Percentiles rank a stretch among this genome's conserved stretches.
phyloP scores from a whole-genome alignment of 2,888 invertebrate genomes.

The Entomobrya multifasciata region DNA sequence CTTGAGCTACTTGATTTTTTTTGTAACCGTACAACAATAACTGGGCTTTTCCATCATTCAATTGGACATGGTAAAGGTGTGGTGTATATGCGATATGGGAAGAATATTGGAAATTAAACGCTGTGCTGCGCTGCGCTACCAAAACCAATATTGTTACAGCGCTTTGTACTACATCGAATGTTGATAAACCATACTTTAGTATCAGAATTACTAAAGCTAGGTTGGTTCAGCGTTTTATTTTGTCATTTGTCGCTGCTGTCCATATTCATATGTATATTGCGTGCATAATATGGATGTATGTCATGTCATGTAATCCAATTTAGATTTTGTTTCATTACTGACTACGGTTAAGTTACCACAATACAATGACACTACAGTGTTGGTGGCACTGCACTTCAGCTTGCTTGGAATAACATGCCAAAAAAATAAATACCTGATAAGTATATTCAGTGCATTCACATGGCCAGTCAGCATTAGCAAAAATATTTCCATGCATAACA shows the following conservation, averaged over 20 bases:
- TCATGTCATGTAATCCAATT: conserved; percentile 33
- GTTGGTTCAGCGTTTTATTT: no score
- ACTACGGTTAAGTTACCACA: conserved; percentile 27
- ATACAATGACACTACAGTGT: conserved; percentile 5
- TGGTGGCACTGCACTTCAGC: conserved; percentile 9
- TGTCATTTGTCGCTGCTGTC: conserved; percentile 10
- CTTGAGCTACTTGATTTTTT: conserved; percentile 31
- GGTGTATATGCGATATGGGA: no score
- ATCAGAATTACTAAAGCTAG: no score
- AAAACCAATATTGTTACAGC: not conserved
- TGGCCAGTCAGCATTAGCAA: not conserved
- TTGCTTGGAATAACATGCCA: no score
- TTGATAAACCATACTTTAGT: not conserved
- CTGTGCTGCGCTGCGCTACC: not conserved
- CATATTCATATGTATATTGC: conserved; percentile 8
- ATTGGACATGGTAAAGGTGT: conserved; percentile 10
- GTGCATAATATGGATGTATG: not conserved
- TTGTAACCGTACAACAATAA: not conserved
- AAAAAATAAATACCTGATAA: not conserved
- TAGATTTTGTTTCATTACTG: conserved; percentile 27
- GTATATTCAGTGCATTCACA: conserved; percentile 5
- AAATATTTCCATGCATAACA: not conserved
- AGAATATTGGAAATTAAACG: conserved; percentile 2
- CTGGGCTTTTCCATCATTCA: not conserved
- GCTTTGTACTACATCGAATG: not conserved